Base-by-base conservation (phyloP, 2,113 vertebrate species). In the Etheostoma spectabile region DNA sequence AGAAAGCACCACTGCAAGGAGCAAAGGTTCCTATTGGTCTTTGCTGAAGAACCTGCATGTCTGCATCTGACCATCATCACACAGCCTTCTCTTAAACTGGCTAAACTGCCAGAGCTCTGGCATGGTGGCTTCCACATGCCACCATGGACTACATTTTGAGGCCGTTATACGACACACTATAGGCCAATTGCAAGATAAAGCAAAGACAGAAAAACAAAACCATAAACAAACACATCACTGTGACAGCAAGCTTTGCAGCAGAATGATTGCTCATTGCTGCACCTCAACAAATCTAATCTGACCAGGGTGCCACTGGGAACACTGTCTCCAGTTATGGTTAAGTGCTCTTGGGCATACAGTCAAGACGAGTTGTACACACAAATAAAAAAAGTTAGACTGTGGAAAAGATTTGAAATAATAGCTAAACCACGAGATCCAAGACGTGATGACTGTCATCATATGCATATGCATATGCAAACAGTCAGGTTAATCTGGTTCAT, bases 251-350 rank as follows among this genome's bases (percentile, higher is more conserved):
- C 52, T 45, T 72, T 66, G 24, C 38, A 76, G 52, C 45, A 69
- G 22, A 33, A 24, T 5, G 6, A 46, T 55, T 71, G 71, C 65
- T 78, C 60, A 62, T 8, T 27, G 57, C 45, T 74, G 46, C 35
- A 75, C 61, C 52, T 77, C 35, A 62, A 79, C 75, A 76, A 85
- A 86, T 84, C 55, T 21, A 84, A 84, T 83, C 77, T 56, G 73
- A 15, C 45, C 48, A 76, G 77, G 77, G 88, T 57, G 57, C 24
- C 49, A 80, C 63, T 46, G 55, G 66, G 60, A 89, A 90, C 74
- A 60, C 69, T 45, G 56, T 46, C 33, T 3, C 33, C 68, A 65
- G 65, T 77, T 83, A 85, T 69, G 79, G 64, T 12, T 35, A n/a
- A 12, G 55, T 61, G 67, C 72, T 53, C 22, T 74, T 22, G 13